Evolutionary conservation across 2,888 invertebrate genomes (phyloP).

Genomic region (Lasioglossum figueresi): DNA sequence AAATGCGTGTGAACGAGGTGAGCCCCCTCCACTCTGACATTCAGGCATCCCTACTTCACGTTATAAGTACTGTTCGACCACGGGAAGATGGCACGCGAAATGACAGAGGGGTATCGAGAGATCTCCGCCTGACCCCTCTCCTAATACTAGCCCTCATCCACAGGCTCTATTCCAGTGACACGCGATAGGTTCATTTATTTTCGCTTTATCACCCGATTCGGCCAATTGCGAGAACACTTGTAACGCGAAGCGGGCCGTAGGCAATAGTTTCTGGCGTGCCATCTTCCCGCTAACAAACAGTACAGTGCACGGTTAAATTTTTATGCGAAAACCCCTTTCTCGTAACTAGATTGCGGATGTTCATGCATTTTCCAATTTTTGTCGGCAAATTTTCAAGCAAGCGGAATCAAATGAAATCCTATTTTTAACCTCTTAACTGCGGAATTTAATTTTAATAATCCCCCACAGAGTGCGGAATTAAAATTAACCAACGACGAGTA

Average conservation of each 20-base stretch:
- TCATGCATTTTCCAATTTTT: no score
- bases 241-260: not conserved
- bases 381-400: no score
- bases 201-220: not conserved
- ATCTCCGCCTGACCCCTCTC: not conserved
- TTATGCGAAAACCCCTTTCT: no score
- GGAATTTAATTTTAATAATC: no score
- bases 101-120: not conserved
- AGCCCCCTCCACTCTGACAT: not conserved
- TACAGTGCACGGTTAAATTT: not conserved
- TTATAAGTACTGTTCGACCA: not conserved
- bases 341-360: no score
- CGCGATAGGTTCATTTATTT: not conserved
- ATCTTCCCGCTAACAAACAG: not conserved
- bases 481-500: no score
- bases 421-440: no score
- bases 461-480: no score
- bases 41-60: not conserved
- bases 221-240: not conserved
- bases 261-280: not conserved
- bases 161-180: not conserved
- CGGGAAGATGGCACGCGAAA: not conserved
- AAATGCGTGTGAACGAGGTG: not conserved
- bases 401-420: no score
- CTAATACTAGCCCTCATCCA: not conserved